Percentiles rank a stretch among this genome's conserved stretches.
Evolutionary conservation across 2,797 vertebrate genomes (phyloP).

Genomic region (Oreortyx pictus): DNA sequence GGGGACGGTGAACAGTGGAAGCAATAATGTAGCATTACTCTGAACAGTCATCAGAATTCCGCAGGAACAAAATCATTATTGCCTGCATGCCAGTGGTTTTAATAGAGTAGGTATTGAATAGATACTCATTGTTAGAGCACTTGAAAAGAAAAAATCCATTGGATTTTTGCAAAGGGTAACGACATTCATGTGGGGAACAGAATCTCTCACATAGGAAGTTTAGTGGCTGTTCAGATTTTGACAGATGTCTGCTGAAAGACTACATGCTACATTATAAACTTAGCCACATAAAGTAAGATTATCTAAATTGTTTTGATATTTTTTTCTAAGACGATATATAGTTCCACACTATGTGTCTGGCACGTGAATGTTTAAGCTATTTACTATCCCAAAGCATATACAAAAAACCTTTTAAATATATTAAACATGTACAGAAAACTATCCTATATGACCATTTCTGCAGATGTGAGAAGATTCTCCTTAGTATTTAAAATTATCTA

Average conservation of each 20-base stretch:
- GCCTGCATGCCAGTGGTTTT: background rate
- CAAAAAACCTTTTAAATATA: background rate
- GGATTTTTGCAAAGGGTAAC: background rate
- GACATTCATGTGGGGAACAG: background rate
- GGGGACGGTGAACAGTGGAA: background rate
- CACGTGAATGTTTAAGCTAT: background rate
- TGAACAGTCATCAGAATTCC: background rate
- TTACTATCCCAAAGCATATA: background rate
- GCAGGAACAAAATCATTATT: background rate
- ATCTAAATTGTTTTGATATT: background rate
- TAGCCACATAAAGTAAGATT: background rate
- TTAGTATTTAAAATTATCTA: background rate
- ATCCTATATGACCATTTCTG: rapidly evolving
- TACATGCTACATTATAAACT: background rate
- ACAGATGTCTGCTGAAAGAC: background rate
- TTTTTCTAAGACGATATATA: background rate
- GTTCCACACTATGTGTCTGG: background rate
- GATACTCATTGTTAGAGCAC: background rate
- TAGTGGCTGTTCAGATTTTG: background rate
- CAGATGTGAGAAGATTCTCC: background rate
- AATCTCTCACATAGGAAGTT: background rate
- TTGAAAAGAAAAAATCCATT: background rate
- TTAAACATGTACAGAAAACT: background rate
- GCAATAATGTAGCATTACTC: background rate
- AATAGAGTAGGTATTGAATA: background rate